Evolutionary conservation across 2,888 invertebrate species (phyloP), one percentile per base, ranked within the genome.

Genomic region (Sepioteuthis lessoniana): DNA sequence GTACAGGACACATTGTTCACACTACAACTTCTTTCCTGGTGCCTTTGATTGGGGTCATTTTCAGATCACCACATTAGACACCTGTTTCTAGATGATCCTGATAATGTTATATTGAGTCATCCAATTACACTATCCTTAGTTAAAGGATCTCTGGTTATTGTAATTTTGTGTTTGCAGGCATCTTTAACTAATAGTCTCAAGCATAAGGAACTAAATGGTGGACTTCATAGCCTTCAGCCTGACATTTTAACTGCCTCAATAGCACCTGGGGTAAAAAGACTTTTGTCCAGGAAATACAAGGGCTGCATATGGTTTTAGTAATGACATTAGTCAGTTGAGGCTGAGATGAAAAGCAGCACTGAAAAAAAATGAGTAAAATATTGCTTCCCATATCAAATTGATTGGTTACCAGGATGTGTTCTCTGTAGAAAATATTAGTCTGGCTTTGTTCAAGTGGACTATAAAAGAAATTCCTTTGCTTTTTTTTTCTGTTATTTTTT

Each of bases 341-440:
- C 76, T 13, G 35, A 76, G n/a, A 76, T n/a, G n/a, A 76, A n/a
- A 76, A 16, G n/a, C 35, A n/a, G n/a, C 76, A 76, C 10, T n/a
- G n/a, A n/a, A n/a, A 35, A 35, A n/a, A 76, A 16, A 16, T 35
- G 13, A 76, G n/a, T n/a, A 76, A 76, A 76, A n/a, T 76, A 76
- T 76, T 76, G 76, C n/a, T 76, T 76, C 35, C n/a, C 76, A 76
- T 76, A 76, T 76, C n/a, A 76, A 76, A 76, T 76, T 76, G 76
- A 76, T 76, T n/a, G n/a, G n/a, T 76, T 35, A 76, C 76, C n/a
- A 25, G n/a, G 35, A 76, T 76, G 76, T 76, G 76, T 76, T 76
- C n/a, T 76, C 76, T 76, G n/a, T 76, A 16, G 76, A n/a, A 35
- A 76, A 76, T 76, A 76, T 76, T 76, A 1, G 76, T 76, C 76